phyloP scores from a whole-genome alignment of 2,113 vertebrate species.

The Chaetodon auriga region DNA sequence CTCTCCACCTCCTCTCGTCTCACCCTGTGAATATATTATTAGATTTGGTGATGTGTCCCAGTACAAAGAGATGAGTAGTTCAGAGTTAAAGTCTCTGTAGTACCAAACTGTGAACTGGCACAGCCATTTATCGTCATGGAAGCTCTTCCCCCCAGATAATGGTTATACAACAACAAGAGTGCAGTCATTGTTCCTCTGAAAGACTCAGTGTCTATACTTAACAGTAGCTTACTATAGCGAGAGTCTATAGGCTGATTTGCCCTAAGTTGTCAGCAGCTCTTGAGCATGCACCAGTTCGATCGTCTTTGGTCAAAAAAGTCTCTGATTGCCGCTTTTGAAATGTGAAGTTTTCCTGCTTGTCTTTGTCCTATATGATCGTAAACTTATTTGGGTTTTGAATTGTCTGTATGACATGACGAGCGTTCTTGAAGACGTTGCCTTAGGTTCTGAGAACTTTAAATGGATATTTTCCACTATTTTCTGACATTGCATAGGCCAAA shows the following conservation, averaged over 20 bases:
- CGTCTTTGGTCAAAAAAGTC: neutral
- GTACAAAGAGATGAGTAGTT: neutral
- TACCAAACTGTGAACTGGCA: constrained; percentile 7
- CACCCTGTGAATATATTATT: neutral
- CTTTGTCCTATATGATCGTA: neutral
- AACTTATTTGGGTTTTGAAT: too few species aligned
- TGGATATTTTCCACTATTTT: neutral
- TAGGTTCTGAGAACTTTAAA: neutral
- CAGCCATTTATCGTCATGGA: constrained; percentile 9
- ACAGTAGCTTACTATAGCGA: neutral
- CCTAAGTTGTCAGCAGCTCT: neutral
- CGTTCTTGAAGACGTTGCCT: neutral
- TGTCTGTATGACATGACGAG: neutral
- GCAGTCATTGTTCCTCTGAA: constrained; percentile 25
- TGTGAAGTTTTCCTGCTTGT: neutral
- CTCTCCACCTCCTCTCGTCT: neutral
- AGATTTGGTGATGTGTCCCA: constrained; percentile 3
- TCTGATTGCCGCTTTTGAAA: neutral
- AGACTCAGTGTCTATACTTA: constrained; percentile 3
- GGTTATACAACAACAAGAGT: constrained; percentile 22
- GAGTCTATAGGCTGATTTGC: neutral
- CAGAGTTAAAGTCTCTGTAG: constrained; percentile 10
- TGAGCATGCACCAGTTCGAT: neutral
- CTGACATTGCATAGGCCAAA: neutral
- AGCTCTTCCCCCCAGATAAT: constrained; percentile 2